These are phyloP conservation scores for Melanophora roralis DNA, from an alignment of 2,888 invertebrate genomes.

Conservation along the genomic window DNA sequence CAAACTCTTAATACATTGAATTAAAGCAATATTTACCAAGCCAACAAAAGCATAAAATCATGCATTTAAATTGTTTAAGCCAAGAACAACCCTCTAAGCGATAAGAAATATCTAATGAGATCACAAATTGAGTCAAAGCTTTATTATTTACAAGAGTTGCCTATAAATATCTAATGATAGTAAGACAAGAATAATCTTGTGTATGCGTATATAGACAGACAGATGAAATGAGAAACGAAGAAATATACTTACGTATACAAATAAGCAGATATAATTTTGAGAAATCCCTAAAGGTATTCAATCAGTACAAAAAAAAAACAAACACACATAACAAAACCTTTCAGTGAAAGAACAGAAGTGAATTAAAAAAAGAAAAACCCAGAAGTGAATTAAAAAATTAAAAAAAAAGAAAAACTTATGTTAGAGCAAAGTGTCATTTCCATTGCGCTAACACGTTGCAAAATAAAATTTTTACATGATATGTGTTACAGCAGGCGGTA, in stretches of 20 bases:
- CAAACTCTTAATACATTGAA: no score
- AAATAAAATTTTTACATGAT: slow-evolving; percentile 50
- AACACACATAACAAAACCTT: not conserved
- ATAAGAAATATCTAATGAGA: slow-evolving; percentile 57
- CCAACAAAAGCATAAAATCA: slow-evolving; percentile 45
- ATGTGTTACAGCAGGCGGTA: slow-evolving; percentile 50
- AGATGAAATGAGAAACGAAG: not conserved
- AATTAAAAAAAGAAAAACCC: slow-evolving; percentile 15
- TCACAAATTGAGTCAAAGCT: slow-evolving; percentile 57
- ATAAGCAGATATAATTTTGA: slow-evolving; percentile 55
- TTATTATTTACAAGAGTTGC: slow-evolving; percentile 32
- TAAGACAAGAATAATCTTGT: slow-evolving; percentile 8
- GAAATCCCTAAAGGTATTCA: slow-evolving; percentile 62
- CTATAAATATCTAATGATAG: slow-evolving; percentile 15
- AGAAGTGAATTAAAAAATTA: not conserved
- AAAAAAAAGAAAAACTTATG: slow-evolving; percentile 32
- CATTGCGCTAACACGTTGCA: slow-evolving; percentile 62
- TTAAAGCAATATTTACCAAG: no score
- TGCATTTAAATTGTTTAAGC: slow-evolving; percentile 59
- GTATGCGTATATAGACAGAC: slow-evolving; percentile 41
- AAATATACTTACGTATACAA: slow-evolving; percentile 7
- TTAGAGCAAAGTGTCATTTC: slow-evolving; percentile 62
- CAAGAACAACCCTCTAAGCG: slow-evolving; percentile 55
- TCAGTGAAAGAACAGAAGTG: slow-evolving; percentile 43
- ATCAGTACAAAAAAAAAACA: slow-evolving; percentile 44